Conservation (phyloP, 2,797 vertebrate genomes). For the Phrynocephalus forsythii region DNA sequence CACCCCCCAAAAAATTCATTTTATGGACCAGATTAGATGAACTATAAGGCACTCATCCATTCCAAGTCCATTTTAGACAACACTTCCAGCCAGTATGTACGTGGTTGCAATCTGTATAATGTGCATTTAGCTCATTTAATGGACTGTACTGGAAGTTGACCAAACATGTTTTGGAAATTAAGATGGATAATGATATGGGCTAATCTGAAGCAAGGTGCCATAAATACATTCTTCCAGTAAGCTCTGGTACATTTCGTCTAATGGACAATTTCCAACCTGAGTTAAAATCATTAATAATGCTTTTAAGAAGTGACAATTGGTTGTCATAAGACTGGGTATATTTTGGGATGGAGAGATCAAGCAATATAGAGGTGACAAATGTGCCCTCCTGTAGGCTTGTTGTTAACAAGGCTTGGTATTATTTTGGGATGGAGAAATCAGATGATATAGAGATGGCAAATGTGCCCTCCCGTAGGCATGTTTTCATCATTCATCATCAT, state of each 20-base stretch:
- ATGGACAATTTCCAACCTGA: conserved; percentile 10
- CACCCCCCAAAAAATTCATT: background rate
- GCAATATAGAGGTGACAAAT: conserved; percentile 21
- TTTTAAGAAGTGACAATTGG: conserved; percentile 23
- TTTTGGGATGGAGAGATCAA: conserved; percentile 14
- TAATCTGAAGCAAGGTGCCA: background rate
- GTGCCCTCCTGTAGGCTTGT: background rate
- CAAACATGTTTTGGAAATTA: conserved; percentile 49
- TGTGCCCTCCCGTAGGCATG: background rate
- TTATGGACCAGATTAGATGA: conserved; percentile 40
- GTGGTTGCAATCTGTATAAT: conserved; percentile 49
- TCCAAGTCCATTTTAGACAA: conserved; percentile 58
- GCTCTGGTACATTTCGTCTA: conserved; percentile 39
- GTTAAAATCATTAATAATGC: conserved; percentile 26
- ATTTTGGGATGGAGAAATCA: conserved; percentile 13
- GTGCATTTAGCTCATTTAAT: conserved; percentile 28
- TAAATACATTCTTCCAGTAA: conserved; percentile 22
- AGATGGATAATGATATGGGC: background rate
- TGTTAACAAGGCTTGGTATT: background rate
- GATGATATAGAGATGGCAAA: conserved; percentile 20
- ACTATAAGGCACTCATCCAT: conserved; percentile 42
- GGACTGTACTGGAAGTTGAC: background rate
- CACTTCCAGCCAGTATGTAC: conserved; percentile 57
- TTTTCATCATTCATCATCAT: background rate
- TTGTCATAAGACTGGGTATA: conserved; percentile 21